Conservation (phyloP, 1,140 invertebrate genomes). For the Bradynema listronoti region DNA sequence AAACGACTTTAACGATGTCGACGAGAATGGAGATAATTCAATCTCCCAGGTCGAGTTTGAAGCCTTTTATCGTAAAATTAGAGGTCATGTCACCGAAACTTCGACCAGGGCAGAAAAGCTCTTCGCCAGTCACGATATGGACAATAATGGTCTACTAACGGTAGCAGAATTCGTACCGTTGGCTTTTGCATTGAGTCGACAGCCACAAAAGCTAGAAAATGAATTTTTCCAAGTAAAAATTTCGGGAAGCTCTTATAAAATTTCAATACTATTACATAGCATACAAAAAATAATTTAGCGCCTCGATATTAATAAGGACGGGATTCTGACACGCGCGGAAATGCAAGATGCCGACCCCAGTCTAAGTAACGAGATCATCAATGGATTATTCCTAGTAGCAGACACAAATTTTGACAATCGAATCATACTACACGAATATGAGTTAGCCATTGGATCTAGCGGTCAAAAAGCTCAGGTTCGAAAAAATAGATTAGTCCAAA, state of each 20-base stretch:
- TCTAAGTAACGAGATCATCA: conserved; percentile 8
- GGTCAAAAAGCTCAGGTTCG: neutral
- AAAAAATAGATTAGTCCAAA: neutral
- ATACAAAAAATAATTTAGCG: neutral
- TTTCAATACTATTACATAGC: conserved; percentile 7
- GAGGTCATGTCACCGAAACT: no score
- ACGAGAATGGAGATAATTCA: no score
- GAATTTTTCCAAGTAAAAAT: conserved; percentile 21
- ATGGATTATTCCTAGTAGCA: conserved; percentile 15
- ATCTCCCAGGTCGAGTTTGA: no score
- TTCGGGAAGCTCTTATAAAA: neutral
- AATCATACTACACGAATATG: conserved; percentile 2
- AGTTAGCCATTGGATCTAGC: neutral
- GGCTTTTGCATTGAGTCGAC: conserved; percentile 23
- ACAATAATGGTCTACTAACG: conserved; percentile 14
- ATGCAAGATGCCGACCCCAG: conserved; percentile 8
- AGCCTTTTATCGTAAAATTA: no score
- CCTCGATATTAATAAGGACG: conserved; percentile 18
- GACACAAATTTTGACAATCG: neutral
- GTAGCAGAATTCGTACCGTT: conserved; percentile 24
- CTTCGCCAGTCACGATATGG: conserved; percentile 17
- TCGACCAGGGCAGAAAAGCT: no score
- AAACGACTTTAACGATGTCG: no score
- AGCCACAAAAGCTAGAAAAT: conserved; percentile 13
- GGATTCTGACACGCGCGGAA: conserved; percentile 6